phyloP scores from a whole-genome alignment of 1,140 invertebrate genomes.

The Dendrolimus punctatus region DNA sequence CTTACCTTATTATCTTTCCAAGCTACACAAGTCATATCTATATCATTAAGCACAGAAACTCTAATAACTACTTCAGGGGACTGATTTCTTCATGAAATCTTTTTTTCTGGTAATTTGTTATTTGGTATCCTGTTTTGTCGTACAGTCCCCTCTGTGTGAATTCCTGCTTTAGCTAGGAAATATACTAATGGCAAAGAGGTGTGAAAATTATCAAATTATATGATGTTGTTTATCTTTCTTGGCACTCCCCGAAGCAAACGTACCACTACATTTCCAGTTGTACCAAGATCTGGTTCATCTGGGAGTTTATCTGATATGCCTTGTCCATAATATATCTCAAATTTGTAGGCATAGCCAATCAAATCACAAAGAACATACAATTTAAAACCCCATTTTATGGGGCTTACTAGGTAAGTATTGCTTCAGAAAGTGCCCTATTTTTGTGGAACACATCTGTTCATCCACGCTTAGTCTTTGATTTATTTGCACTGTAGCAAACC shows the following conservation, averaged over 20 bases:
- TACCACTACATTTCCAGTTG: constrained; percentile 26
- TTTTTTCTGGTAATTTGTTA: constrained; percentile 19
- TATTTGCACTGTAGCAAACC: constrained; percentile 39
- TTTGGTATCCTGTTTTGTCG: constrained; percentile 16
- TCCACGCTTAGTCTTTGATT: constrained; percentile 29
- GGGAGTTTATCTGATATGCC: constrained; percentile 15
- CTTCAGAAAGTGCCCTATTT: constrained; percentile 25
- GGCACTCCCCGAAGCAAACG: constrained; percentile 24
- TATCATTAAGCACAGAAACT: constrained; percentile 14
- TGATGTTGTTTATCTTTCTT: constrained; percentile 16
- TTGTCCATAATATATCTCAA: constrained; percentile 25
- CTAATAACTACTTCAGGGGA: constrained; percentile 21
- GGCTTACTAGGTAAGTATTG: constrained; percentile 30
- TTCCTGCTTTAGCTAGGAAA: constrained; percentile 20
- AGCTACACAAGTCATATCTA: constrained; percentile 18
- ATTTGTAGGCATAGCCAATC: constrained; percentile 19
- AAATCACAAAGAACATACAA: constrained; percentile 35
- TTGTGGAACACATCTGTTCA: constrained; percentile 28
- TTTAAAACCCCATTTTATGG: constrained; percentile 43
- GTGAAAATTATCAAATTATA: constrained; percentile 27
- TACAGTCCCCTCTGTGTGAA: constrained; percentile 21
- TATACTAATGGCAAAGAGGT: constrained; percentile 25
- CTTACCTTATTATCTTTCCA: constrained; percentile 31
- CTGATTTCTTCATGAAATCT: constrained; percentile 21
- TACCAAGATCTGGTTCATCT: constrained; percentile 27